Evolutionary conservation across 2,888 invertebrate genomes (phyloP).

Genomic region (Drosophila heteroneura): DNA sequence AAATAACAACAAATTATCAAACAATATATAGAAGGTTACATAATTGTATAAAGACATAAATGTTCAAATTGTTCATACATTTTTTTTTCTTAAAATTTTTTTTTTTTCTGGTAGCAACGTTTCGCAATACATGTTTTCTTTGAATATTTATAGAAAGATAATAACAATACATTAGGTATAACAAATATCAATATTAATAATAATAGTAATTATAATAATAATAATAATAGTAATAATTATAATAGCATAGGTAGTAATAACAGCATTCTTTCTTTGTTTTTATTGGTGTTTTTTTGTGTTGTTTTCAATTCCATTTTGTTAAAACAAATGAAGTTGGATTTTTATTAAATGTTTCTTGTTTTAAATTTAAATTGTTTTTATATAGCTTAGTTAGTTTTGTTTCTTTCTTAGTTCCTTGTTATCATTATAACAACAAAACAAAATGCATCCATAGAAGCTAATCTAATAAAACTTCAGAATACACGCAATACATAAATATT

Average conservation of each 20-base stretch:
- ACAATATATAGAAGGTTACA: constrained; percentile 7
- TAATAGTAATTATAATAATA: constrained; percentile 64
- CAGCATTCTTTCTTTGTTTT: constrained; percentile 57
- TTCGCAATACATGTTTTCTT: constrained; percentile 53
- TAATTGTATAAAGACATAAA: constrained; percentile 15
- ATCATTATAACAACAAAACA: constrained; percentile 42
- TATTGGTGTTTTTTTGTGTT: constrained; percentile 24
- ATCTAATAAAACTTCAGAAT: constrained; percentile 33
- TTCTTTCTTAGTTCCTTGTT: constrained; percentile 17
- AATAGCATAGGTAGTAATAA: constrained; percentile 61
- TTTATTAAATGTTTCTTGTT: constrained; percentile 22
- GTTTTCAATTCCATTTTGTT: constrained; percentile 60
- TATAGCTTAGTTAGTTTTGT: constrained; percentile 12
- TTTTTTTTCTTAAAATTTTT: constrained; percentile 6
- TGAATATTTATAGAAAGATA: constrained; percentile 58
- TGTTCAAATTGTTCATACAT: not conserved
- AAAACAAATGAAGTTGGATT: constrained; percentile 38
- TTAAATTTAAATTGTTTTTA: constrained; percentile 19
- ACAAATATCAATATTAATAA: constrained; percentile 76
- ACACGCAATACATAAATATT: constrained; percentile 31
- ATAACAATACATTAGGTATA: constrained; percentile 79
- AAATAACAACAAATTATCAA: constrained; percentile 23
- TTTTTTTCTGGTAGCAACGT: constrained; percentile 42
- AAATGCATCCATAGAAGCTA: constrained; percentile 30
- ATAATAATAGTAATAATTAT: constrained; percentile 50